A percentile compares a stretch with the other conserved stretches of the same genome.
phyloP scores from a whole-genome alignment of 2,888 invertebrate genomes.

The Gymnosoma rotundatum region DNA sequence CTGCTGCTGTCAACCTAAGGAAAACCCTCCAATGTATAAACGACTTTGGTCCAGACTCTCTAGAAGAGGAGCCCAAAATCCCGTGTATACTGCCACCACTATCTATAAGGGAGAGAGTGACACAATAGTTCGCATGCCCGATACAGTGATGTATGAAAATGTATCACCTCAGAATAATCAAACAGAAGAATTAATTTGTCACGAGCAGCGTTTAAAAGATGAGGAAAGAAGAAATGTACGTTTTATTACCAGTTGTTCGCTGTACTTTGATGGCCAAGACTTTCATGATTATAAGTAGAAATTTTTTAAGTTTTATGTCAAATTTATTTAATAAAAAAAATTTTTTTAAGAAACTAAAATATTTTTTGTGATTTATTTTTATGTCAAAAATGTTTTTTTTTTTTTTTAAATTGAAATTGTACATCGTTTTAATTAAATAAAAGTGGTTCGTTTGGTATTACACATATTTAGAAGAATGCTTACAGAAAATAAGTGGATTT shows the following conservation, averaged over 20 bases:
- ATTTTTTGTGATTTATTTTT: neutral
- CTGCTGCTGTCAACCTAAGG: constrained; percentile 61
- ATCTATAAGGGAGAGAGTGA: constrained; percentile 6
- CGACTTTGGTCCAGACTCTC: constrained; percentile 7
- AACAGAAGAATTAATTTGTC: constrained; percentile 18
- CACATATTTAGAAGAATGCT: too few species aligned
- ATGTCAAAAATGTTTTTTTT: too few species aligned
- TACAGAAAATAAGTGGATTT: too few species aligned
- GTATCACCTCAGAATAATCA: neutral
- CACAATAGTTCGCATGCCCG: constrained; percentile 23
- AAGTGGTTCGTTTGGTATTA: too few species aligned
- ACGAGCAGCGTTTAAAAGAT: constrained; percentile 31
- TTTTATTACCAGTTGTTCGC: constrained; percentile 72
- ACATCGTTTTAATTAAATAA: too few species aligned
- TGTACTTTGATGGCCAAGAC: constrained; percentile 73
- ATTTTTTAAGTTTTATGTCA: too few species aligned
- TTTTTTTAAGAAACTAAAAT: too few species aligned
- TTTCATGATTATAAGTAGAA: constrained; percentile 69
- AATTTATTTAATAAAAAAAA: too few species aligned
- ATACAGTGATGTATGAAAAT: constrained; percentile 55
- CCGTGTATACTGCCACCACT: constrained; percentile 59
- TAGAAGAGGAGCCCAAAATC: constrained; percentile 13
- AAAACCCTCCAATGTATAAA: neutral
- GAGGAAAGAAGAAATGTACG: constrained; percentile 63
- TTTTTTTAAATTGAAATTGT: too few species aligned